Evolutionary conservation across 1,140 invertebrate genomes (phyloP), one percentile per base, ranked within the genome.

Genomic region (Nylanderia fulva): DNA sequence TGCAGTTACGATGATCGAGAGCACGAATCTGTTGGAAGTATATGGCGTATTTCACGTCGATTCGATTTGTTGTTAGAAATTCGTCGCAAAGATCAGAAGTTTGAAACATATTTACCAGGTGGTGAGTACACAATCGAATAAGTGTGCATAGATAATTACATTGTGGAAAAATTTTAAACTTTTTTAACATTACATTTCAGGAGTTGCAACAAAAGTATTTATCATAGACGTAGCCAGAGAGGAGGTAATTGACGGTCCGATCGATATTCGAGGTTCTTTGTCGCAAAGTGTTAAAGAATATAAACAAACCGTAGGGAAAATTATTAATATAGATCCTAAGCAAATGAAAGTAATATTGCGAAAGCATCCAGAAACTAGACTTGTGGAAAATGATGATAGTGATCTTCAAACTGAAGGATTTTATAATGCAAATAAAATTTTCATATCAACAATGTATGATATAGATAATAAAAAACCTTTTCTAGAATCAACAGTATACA

Each of bases 31-130:
- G 95, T 96, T 85, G 93, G 93, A 11, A 95, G 95, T 52, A 93
- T 96, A 85, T 93, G 95, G 56, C 94, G 91, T 29, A 80, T 45
- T 86, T 80, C 74, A 76, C 94, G 94, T 80, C 95, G 94, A 82
- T 95, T 95, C 90, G 96, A 97, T 88, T 95, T 97, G 61, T 93
- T 98, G 24, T 91, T 98, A 86, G 97, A 98, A 94, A 96, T 96
- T 83, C 95, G 95, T 58, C 92, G 95, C 29, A 95, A 96, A 85
- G 96, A 97, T 91, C 95, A 96, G 86, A 90, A 95, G 84, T 98
- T 97, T 91, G 95, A 96, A 88, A 93, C 94, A 8, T 97, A 97
- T 92, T 94, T 95, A 89, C 95, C 95, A 72, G 96, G 96, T 91
- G 86, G 88, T 90, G 42, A 56, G 85, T 87, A 83, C 21, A 54